Percentiles rank a stretch among this genome's conserved stretches.
phyloP scores from a whole-genome alignment of 1,140 invertebrate genomes.

The Neodiprion lecontei region DNA sequence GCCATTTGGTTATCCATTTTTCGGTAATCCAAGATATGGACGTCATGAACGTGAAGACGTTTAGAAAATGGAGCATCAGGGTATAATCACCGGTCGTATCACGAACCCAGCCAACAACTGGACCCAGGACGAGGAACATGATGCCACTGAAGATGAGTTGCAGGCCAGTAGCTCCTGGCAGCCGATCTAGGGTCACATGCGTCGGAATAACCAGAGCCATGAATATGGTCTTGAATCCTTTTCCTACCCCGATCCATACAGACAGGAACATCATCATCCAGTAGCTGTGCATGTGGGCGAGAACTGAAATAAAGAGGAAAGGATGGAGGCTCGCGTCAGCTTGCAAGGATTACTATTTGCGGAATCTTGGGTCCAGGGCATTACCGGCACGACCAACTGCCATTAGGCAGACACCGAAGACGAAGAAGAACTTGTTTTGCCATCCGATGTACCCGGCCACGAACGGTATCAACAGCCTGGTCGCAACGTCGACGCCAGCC shows the following conservation, averaged over 20 bases:
- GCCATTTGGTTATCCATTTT: not conserved
- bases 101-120: slow-evolving; percentile 63
- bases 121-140: slow-evolving; percentile 52
- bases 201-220: slow-evolving; percentile 71
- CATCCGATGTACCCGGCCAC: slow-evolving; percentile 58
- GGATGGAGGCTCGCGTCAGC: slow-evolving; percentile 8
- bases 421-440: slow-evolving; percentile 48
- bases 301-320: slow-evolving; percentile 46
- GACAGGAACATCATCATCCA: slow-evolving; percentile 59
- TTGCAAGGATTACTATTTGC: slow-evolving; percentile 18
- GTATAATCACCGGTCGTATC: slow-evolving; percentile 64
- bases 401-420: slow-evolving; percentile 46
- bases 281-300: slow-evolving; percentile 60
- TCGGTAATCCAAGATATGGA: slow-evolving; percentile 63
- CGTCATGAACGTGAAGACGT: slow-evolving; percentile 68
- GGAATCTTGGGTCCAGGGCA: slow-evolving; percentile 16
- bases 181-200: slow-evolving; percentile 67
- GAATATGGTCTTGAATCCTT: slow-evolving; percentile 71
- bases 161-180: slow-evolving; percentile 69
- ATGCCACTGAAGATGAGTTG: slow-evolving; percentile 68
- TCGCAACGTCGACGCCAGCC: slow-evolving; percentile 65
- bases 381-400: slow-evolving; percentile 50
- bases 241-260: slow-evolving; percentile 68
- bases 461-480: slow-evolving; percentile 69
- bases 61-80: slow-evolving; percentile 68